phyloP scores from a whole-genome alignment of 1,140 invertebrate genomes.

The Pseudomyrmex cubaensis region DNA sequence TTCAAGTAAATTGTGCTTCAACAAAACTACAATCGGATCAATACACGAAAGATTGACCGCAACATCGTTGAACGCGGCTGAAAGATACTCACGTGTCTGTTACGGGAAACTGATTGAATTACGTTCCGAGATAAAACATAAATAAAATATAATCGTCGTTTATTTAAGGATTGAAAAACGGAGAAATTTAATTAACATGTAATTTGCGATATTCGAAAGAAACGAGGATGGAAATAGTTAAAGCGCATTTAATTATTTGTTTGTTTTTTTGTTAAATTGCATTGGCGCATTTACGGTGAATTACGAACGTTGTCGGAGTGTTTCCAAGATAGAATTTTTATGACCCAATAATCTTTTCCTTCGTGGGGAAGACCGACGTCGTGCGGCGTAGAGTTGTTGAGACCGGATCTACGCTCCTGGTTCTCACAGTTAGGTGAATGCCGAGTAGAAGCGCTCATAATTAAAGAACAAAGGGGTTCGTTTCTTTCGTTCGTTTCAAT shows the following conservation, averaged over 20 bases:
- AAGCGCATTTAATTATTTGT: neutral
- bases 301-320: neutral
- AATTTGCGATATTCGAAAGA: neutral
- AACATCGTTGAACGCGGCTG: no score
- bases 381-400: neutral
- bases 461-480: constrained; percentile 70
- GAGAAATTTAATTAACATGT: no score
- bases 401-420: constrained; percentile 73
- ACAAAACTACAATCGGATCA: no score
- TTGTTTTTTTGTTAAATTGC: neutral
- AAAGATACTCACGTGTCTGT: neutral
- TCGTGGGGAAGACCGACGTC: constrained; percentile 41
- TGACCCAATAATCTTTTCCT: constrained; percentile 61
- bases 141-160: neutral
- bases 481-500: constrained; percentile 58
- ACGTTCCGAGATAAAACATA: no score
- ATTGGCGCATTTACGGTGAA: neutral
- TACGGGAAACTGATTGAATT: neutral
- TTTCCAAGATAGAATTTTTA: constrained; percentile 50
- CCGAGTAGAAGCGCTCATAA: constrained; percentile 65
- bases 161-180: no score
- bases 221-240: neutral
- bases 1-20: no score
- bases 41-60: no score
- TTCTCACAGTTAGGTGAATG: constrained; percentile 73